Percentiles rank a stretch among this genome's conserved stretches.
phyloP scores from a whole-genome alignment of 2,113 vertebrate genomes.

The Gallinago undulata region DNA sequence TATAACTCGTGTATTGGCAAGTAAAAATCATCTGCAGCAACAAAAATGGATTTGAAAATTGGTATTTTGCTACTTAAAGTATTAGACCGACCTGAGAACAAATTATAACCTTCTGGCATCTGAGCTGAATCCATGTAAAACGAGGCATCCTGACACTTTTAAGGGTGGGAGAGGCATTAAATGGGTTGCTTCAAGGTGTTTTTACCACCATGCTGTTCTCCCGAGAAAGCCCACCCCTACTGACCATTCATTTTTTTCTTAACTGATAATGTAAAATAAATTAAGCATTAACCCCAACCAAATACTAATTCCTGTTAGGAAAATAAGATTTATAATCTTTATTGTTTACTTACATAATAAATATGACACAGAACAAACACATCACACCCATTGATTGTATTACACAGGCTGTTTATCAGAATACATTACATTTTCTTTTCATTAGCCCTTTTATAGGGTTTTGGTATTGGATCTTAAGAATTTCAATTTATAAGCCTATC shows the following conservation, averaged over 20 bases:
- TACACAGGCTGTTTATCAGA: constrained; percentile 52
- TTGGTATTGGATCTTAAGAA: constrained; percentile 32
- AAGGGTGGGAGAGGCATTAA: not conserved
- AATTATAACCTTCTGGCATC: not conserved
- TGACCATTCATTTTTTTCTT: not conserved
- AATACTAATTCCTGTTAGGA: constrained; percentile 32
- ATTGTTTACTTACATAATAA: constrained; percentile 63
- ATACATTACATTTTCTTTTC: constrained; percentile 41
- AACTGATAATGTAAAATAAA: not conserved
- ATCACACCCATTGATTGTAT: constrained; percentile 51
- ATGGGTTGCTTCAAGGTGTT: not conserved
- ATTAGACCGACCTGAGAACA: not conserved
- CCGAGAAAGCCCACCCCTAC: no score
- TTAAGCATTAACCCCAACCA: constrained; percentile 17
- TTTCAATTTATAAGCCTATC: not conserved
- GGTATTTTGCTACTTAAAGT: not conserved
- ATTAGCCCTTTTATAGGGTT: constrained; percentile 57
- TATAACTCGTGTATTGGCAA: rapidly evolving
- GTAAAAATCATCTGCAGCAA: not conserved
- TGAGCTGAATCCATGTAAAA: not conserved
- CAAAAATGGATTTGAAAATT: not conserved
- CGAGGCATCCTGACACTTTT: rapidly evolving
- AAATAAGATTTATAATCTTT: constrained; percentile 50
- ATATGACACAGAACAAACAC: constrained; percentile 57
- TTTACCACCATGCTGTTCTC: not conserved